Evolutionary conservation across 2,113 vertebrate genomes (phyloP).

Genomic region (Heptranchias perlo): DNA sequence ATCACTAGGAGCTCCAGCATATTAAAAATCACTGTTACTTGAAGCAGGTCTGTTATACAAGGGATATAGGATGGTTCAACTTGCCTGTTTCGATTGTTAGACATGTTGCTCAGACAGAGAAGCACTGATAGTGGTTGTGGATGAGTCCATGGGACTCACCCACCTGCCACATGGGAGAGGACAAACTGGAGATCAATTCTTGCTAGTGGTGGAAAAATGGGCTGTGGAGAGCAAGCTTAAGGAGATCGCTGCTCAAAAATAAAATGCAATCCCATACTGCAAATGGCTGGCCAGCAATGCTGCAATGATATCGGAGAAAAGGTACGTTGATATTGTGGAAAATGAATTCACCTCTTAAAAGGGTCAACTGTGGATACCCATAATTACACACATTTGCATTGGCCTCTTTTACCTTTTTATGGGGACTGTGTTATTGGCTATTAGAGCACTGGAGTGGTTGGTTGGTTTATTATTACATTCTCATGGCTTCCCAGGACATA

Average conservation of each 20-base stretch:
- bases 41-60: background rate
- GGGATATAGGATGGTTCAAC: background rate
- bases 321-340: background rate
- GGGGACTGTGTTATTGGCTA: background rate
- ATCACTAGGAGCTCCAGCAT: background rate
- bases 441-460: constrained; percentile 40
- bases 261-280: background rate
- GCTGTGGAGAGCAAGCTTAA: background rate
- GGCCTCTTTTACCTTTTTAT: background rate
- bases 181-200: background rate
- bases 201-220: background rate
- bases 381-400: background rate
- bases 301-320: background rate
- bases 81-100: background rate
- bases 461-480: constrained; percentile 59
- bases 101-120: background rate
- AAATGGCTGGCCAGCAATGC: background rate
- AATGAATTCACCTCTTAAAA: background rate
- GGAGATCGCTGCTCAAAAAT: background rate
- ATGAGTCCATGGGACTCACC: background rate
- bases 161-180: background rate
- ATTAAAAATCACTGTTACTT: background rate
- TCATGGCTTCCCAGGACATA: constrained; percentile 60
- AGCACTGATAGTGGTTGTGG: background rate
- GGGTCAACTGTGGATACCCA: background rate